Percentiles rank a stretch among this genome's conserved stretches.
phyloP scores from a whole-genome alignment of 2,888 invertebrate genomes.

The Folsomia candida region DNA sequence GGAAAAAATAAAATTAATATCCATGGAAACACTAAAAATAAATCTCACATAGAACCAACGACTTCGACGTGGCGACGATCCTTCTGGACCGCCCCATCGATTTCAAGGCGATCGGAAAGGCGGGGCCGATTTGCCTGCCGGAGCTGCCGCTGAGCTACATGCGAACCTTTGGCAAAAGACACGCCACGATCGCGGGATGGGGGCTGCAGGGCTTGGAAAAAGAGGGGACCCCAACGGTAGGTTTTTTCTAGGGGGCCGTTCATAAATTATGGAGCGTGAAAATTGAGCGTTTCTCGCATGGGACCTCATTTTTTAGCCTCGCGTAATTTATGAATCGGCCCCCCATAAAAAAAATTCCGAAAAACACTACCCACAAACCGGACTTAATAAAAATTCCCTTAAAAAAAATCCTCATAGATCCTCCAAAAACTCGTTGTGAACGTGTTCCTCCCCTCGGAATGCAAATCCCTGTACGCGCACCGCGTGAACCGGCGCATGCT shows the following conservation, averaged over 20 bases:
- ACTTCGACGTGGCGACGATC: slow-evolving; percentile 43
- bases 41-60: slow-evolving; percentile 40
- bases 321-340: no score
- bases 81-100: slow-evolving; percentile 26
- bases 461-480: slow-evolving; percentile 39
- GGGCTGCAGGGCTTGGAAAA: slow-evolving; percentile 35
- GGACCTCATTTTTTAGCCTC: no score
- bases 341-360: no score
- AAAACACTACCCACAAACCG: no score
- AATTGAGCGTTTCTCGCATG: no score
- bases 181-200: slow-evolving; percentile 42
- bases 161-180: slow-evolving; percentile 30
- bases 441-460: slow-evolving; percentile 37
- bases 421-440: slow-evolving; percentile 44
- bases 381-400: no score
- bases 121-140: slow-evolving; percentile 40
- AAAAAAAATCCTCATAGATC: no score
- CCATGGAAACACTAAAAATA: no score
- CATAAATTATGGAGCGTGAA: no score
- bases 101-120: slow-evolving; percentile 11
- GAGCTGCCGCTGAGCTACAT: slow-evolving; percentile 34
- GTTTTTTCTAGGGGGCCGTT: no score
- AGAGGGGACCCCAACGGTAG: slow-evolving; percentile 32
- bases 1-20: no score
- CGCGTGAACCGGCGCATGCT: slow-evolving; percentile 44